phyloP scores from a whole-genome alignment of 1,140 invertebrate species.

The Camponotus vicinus region DNA sequence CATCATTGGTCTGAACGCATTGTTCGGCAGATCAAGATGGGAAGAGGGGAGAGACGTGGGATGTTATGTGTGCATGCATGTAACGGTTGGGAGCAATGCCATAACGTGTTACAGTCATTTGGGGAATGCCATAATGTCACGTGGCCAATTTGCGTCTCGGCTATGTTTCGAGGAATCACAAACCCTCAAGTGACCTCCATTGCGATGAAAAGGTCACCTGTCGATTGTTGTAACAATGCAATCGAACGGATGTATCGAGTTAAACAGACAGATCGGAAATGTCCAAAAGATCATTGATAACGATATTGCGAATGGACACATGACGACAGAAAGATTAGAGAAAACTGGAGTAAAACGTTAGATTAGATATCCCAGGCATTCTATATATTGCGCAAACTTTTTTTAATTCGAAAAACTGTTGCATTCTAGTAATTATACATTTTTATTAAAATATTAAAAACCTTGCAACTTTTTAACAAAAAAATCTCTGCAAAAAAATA shows the following conservation, averaged over 20 bases:
- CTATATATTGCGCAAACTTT: not conserved
- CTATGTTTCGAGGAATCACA: conserved; percentile 58
- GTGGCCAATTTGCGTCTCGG: conserved; percentile 72
- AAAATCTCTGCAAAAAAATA: not conserved
- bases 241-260: conserved; percentile 26
- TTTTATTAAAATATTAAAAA: not conserved
- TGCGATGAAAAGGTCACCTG: conserved; percentile 34
- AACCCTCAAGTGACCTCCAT: conserved; percentile 50
- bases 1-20: conserved; percentile 58
- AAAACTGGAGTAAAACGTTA: not conserved
- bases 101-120: conserved; percentile 74
- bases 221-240: conserved; percentile 53
- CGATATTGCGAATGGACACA: not conserved
- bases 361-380: not conserved
- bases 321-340: not conserved
- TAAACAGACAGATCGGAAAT: conserved; percentile 26
- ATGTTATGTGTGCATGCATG: conserved; percentile 59
- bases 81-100: conserved; percentile 65
- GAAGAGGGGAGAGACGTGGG: not conserved
- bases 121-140: conserved; percentile 71
- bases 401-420: not conserved
- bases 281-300: not conserved
- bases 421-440: not conserved
- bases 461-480: not conserved
- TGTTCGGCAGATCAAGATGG: conserved; percentile 58